Conservation (phyloP, 2,888 invertebrate genomes). For the Venustoraphidia nigricollis region DNA sequence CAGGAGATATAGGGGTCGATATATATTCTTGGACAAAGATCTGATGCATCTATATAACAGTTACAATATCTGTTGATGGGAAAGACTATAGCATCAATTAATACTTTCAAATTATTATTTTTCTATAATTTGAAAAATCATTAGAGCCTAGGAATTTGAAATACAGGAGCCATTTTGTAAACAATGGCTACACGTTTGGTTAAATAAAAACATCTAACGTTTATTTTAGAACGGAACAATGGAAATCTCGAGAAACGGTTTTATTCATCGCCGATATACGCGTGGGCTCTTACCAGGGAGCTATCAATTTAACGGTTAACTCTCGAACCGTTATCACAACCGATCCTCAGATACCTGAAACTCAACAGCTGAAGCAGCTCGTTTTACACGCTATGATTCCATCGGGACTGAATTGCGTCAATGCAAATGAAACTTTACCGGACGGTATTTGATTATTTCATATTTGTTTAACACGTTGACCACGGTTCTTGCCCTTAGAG, state of each 20-base stretch:
- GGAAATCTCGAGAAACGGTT: slow-evolving; percentile 52
- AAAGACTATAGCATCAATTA: too few species aligned
- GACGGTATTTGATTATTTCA: slow-evolving; percentile 22
- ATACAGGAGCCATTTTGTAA: too few species aligned
- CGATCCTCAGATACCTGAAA: slow-evolving; percentile 51
- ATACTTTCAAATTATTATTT: too few species aligned
- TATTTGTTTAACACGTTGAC: background rate
- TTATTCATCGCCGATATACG: slow-evolving; percentile 56
- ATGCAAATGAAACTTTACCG: slow-evolving; percentile 21
- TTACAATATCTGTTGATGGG: too few species aligned
- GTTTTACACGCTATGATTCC: slow-evolving; percentile 28
- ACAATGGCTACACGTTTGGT: too few species aligned
- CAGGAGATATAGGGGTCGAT: background rate
- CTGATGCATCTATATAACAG: background rate
- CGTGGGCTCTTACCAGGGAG: slow-evolving; percentile 37
- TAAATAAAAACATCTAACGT: too few species aligned
- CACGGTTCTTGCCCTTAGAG: too few species aligned
- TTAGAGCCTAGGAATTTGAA: too few species aligned
- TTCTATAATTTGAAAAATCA: too few species aligned
- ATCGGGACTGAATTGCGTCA: slow-evolving; percentile 21
- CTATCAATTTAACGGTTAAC: slow-evolving; percentile 32
- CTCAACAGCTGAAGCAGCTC: slow-evolving; percentile 35
- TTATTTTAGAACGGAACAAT: slow-evolving; percentile 36
- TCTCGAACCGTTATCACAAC: slow-evolving; percentile 51
- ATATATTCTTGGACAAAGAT: background rate